phyloP scores from a whole-genome alignment of 2,113 vertebrate species.

The Chrysemys picta region DNA sequence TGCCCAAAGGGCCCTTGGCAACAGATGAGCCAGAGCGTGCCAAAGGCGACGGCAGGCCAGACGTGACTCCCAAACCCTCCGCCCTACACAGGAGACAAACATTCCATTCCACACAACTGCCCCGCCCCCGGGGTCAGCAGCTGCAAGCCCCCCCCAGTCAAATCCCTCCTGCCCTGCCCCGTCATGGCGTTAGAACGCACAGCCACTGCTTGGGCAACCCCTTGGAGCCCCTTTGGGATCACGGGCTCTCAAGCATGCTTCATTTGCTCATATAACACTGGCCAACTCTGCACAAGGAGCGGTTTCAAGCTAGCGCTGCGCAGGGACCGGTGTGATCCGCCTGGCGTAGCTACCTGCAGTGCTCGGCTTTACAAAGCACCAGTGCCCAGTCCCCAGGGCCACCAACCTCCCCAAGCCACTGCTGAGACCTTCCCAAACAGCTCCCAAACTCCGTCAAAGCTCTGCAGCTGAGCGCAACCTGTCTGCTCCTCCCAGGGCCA shows the following conservation, averaged over 20 bases:
- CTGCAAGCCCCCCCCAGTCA: neutral
- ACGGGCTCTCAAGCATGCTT: neutral
- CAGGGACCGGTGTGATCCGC: neutral
- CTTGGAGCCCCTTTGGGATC: neutral
- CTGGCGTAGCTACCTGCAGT: neutral
- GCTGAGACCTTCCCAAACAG: neutral
- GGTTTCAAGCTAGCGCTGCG: neutral
- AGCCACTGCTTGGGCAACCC: neutral
- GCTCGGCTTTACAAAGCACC: neutral
- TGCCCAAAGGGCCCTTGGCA: neutral
- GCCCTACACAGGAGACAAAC: neutral
- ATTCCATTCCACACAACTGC: neutral
- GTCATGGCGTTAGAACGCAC: neutral
- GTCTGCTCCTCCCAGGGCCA: neutral
- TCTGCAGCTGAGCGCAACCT: neutral
- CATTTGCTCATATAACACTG: too few species aligned
- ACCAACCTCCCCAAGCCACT: neutral
- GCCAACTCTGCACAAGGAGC: neutral
- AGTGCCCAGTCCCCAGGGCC: neutral
- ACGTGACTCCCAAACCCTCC: neutral
- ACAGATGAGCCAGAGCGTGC: neutral
- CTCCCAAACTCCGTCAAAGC: neutral
- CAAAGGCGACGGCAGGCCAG: neutral
- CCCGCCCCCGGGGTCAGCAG: neutral
- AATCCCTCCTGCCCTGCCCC: neutral